Percentiles rank a stretch among this genome's conserved stretches.
phyloP scores from a whole-genome alignment of 2,888 invertebrate genomes.

The Trichogramma dendrolimi region DNA sequence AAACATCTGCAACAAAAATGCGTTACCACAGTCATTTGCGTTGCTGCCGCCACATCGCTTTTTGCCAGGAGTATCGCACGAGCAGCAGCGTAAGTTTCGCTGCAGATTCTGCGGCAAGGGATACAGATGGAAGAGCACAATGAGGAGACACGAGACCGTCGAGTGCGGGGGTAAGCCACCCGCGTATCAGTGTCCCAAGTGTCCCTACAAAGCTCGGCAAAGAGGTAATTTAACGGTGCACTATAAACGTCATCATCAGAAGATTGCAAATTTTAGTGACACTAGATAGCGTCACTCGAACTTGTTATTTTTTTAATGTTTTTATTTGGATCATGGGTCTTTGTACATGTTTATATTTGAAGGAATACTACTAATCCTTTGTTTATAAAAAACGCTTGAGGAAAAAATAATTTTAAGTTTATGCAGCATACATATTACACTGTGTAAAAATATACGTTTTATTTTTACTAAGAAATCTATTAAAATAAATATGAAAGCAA shows the following conservation, averaged over 20 bases:
- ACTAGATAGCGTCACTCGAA: conserved; percentile 23
- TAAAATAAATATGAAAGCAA: too few relatives aligned
- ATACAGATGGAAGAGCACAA: conserved; percentile 82
- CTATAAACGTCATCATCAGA: conserved; percentile 71
- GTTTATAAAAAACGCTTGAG: too few relatives aligned
- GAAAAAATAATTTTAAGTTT: too few relatives aligned
- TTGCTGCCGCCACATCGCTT: conserved; percentile 48
- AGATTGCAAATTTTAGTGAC: conserved; percentile 42
- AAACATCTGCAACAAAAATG: conserved; percentile 34
- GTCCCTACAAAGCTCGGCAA: conserved; percentile 74
- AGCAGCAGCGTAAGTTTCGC: conserved; percentile 64
- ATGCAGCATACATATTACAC: too few relatives aligned
- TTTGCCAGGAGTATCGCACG: conserved; percentile 55
- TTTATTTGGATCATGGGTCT: conserved; percentile 2
- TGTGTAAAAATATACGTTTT: too few relatives aligned
- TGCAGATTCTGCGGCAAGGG: conserved; percentile 81
- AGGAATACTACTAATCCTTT: too few relatives aligned
- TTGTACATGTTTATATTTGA: too few relatives aligned
- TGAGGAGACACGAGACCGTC: conserved; percentile 77
- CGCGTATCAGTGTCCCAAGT: conserved; percentile 75
- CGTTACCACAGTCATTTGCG: conserved; percentile 50
- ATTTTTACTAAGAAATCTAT: too few relatives aligned
- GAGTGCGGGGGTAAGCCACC: conserved; percentile 82
- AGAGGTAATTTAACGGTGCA: conserved; percentile 79
- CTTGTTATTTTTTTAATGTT: conserved; percentile 10